Evolutionary conservation across 2,797 vertebrate genomes (phyloP), one percentile per base, ranked within the genome.

Genomic region (Vipera latastei): DNA sequence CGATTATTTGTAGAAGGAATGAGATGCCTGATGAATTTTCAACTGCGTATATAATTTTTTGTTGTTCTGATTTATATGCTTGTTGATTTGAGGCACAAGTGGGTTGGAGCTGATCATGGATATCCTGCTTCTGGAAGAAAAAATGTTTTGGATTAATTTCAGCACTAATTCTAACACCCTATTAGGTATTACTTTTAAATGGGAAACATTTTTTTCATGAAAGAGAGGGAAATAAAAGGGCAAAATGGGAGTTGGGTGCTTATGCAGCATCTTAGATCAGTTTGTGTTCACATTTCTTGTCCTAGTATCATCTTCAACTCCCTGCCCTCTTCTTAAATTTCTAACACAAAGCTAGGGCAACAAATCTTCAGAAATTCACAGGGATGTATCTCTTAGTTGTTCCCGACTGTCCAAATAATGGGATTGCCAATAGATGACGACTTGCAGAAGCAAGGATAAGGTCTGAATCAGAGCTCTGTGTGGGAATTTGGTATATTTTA

Each of bases 361-460:
- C 12, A 53, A 59, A 69, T 91, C 90, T 95, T 94, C 95, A 97
- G 95, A 91, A 83, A 18, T 89, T 78, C 65, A 83, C 38, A 89
- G n/a, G 55, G 90, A 61, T 90, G 57, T 38, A 88, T 92, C 57
- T 88, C 32, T 90, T 78, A 12, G 0, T 51, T 73, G 44, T 56
- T 55, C 51, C 53, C 16, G 1, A 4, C 61, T 48, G 51, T 20
- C 55, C 93, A 85, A 91, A 96, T 95, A 96, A 94, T 93, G 94
- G 94, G 92, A 94, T 93, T 95, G 96, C 94, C 94, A 95, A 96
- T 91, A 93, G 91, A 95, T 93, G 94, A 85, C 63, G 90, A 73
- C 88, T 86, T 92, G 55, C 55, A 89, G 25, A 87, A 91, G 59
- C 38, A 61, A 91, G 38, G 73, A 91, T 25, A 73, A 60, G 59